Conservation (phyloP, 2,888 invertebrate species). For the Drosophila nr. perissopoda region DNA sequence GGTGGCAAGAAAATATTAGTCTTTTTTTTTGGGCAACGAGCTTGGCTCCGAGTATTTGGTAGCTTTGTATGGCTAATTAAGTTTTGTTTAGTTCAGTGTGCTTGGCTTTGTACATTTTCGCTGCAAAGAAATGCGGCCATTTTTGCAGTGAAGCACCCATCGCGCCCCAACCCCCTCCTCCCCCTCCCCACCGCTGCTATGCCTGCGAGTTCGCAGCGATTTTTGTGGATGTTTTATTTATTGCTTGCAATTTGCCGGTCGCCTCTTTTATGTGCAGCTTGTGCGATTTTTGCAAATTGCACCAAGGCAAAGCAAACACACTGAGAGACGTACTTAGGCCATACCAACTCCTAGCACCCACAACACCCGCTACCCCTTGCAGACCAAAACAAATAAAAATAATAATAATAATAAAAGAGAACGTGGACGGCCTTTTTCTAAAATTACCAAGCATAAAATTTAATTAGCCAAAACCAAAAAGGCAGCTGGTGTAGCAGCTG, state of each 20-base stretch:
- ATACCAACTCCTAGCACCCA: background rate
- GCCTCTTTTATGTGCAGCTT: constrained; percentile 65
- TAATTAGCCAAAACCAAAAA: constrained; percentile 79
- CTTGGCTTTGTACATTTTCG: constrained; percentile 30
- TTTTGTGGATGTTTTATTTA: constrained; percentile 75
- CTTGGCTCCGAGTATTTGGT: background rate
- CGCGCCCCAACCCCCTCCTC: background rate
- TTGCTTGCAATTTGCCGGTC: constrained; percentile 71
- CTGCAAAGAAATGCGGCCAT: constrained; percentile 43
- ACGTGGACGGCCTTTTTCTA: constrained; percentile 70
- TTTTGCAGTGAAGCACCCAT: constrained; percentile 37
- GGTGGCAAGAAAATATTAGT: background rate
- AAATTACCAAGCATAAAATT: constrained; percentile 81
- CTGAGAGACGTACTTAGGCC: constrained; percentile 41
- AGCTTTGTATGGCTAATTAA: background rate
- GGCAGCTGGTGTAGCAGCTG: constrained; percentile 41
- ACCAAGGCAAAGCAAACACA: constrained; percentile 38
- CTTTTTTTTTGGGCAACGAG: background rate
- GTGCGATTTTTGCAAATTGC: constrained; percentile 60
- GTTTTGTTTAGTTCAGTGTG: constrained; percentile 28
- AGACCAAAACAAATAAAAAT: constrained; percentile 3
- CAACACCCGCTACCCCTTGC: background rate
- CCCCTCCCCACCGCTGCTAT: background rate
- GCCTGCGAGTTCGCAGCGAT: constrained; percentile 70
- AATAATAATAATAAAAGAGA: constrained; percentile 22